Base-by-base conservation (phyloP, 2,888 invertebrate species). In the Endotricha flammealis region DNA sequence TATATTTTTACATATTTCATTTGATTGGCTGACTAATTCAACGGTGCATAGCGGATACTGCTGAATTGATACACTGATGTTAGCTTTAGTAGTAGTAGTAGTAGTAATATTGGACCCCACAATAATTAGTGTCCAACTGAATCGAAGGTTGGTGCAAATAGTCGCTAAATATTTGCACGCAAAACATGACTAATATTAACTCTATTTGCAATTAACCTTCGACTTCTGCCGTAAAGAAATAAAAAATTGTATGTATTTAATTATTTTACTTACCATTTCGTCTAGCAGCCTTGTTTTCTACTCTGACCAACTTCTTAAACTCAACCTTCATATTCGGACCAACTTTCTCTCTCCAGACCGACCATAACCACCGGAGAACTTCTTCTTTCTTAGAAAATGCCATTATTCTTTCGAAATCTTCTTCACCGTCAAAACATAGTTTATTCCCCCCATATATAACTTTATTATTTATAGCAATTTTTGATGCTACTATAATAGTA, bases 251-350 rank as follows among this genome's bases (percentile, higher is more conserved):
- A n/a, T 12, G 5, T 31, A 17, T 13, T 32, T n/a, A n/a, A n/a
- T 11, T 13, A 24, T 12, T 12, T 16, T 4, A 30, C 60, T 66
- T 75, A 92, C 93, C 92, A 60, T 90, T 91, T 44, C 87, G 83
- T 46, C 61, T 69, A 2, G 92, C 91, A 2, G 90, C 93, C 13
- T 54, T 47, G 68, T 94, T 94, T 63, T 91, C 88, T 10, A 91
- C 57, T 12, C 64, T 46, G 2, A 91, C 87, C 38, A 91, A 73
- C 32, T 70, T 59, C 2, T 66, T 65, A 62, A 89, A 94, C 1
- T 88, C 67, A 9, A 76, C 54, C 39, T 79, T 89, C 65, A 92
- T 88, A 2, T 74, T 64, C 0, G 79, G 79, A 0, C 91, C 91
- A 4, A 91, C 88, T 8, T 78, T 87, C 44, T 91, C 80, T 43